Conservation (phyloP, 2,113 vertebrate genomes). For the Phalacrocorax pelagicus region DNA sequence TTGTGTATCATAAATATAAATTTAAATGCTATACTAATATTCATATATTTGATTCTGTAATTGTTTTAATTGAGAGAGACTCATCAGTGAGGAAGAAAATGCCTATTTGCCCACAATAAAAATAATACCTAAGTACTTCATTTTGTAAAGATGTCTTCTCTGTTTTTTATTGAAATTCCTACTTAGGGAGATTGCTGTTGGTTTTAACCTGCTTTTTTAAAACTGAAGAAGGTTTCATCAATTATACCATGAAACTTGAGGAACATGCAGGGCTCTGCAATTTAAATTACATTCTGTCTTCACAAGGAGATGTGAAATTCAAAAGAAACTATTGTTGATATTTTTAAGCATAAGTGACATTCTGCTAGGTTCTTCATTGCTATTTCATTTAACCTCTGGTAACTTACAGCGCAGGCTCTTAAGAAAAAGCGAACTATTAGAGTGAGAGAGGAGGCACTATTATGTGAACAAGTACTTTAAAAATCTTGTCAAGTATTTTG, state of each 20-base stretch:
- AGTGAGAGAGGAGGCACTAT: neutral
- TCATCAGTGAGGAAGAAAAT: neutral
- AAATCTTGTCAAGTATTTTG: neutral
- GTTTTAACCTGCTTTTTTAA: neutral
- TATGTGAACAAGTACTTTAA: neutral
- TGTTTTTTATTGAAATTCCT: neutral
- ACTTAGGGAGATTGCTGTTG: neutral
- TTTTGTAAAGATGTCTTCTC: neutral
- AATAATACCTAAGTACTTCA: neutral
- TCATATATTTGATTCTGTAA: neutral
- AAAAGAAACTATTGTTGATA: neutral
- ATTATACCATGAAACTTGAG: neutral
- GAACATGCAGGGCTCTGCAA: neutral
- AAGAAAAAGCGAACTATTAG: neutral
- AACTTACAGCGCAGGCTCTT: neutral
- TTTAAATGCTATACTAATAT: neutral
- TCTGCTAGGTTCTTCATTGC: neutral
- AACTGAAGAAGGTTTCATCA: neutral
- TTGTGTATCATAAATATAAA: neutral
- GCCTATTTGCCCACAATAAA: neutral
- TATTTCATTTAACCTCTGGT: neutral
- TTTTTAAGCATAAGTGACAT: neutral
- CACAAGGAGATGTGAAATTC: neutral
- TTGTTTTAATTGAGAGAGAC: slow-evolving; percentile 8
- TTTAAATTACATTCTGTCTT: neutral